Conservation (phyloP, 1,140 invertebrate species). For the Tetragonula clypearis region DNA sequence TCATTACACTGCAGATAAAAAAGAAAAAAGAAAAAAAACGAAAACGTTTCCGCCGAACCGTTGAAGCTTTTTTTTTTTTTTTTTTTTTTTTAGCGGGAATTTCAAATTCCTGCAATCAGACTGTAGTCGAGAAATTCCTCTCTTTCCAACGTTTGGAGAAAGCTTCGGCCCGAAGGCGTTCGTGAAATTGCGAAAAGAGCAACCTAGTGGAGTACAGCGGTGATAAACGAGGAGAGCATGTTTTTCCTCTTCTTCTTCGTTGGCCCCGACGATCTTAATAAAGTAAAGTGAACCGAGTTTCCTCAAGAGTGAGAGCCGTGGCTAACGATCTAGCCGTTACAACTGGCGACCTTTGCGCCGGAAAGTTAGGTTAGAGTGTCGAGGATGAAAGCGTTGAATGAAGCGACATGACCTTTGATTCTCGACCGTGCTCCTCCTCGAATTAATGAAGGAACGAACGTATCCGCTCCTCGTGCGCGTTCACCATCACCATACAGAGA, state of each 20-base stretch:
- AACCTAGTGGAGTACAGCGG: background rate
- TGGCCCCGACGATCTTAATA: background rate
- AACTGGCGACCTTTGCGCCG: constrained; percentile 19
- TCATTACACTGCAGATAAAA: too few species aligned
- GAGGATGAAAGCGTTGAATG: constrained; percentile 21
- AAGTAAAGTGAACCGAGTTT: constrained; percentile 13
- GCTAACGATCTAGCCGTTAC: constrained; percentile 43
- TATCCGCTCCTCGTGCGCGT: constrained; percentile 12
- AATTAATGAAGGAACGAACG: constrained; percentile 54
- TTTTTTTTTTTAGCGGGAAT: too few species aligned
- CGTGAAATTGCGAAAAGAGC: background rate
- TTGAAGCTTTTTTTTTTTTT: too few species aligned
- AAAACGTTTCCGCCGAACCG: too few species aligned
- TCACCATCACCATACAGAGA: constrained; percentile 25
- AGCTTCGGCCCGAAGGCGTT: too few species aligned
- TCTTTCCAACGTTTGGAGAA: too few species aligned
- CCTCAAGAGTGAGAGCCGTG: background rate
- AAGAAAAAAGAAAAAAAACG: too few species aligned
- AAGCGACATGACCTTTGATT: constrained; percentile 2
- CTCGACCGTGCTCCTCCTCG: constrained; percentile 3
- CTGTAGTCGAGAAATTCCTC: too few species aligned
- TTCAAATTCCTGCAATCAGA: too few species aligned
- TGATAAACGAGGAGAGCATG: background rate
- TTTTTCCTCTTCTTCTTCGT: background rate
- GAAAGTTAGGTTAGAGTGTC: constrained; percentile 35